These are phyloP conservation scores for Ditylenchus weischeri DNA, from an alignment of 2,888 invertebrate species.

Conservation along the genomic window DNA sequence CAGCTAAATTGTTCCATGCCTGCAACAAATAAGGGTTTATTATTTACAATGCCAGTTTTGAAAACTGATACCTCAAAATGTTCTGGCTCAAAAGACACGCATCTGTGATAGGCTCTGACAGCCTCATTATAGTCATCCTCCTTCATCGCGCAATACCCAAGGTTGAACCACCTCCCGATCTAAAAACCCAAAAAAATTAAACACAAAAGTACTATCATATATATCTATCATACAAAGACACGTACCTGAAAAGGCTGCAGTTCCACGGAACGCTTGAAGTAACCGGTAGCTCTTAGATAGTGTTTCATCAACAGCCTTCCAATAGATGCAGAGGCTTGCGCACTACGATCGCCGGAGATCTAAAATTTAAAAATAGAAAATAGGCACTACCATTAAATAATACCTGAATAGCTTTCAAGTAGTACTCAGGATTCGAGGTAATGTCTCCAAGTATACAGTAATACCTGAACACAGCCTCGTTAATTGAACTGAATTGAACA, in stretches of 20 bases:
- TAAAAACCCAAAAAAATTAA: background rate
- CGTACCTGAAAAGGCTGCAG: slow-evolving; percentile 48
- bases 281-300: slow-evolving; percentile 49
- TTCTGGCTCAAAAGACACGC: slow-evolving; percentile 54
- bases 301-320: slow-evolving; percentile 74
- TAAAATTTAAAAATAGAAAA: background rate
- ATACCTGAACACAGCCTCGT: slow-evolving; percentile 59
- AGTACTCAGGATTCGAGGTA: slow-evolving; percentile 24
- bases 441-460: slow-evolving; percentile 89
- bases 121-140: slow-evolving; percentile 30
- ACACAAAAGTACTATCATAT: background rate
- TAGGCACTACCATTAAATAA: slow-evolving; percentile 10
- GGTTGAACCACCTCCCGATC: slow-evolving; percentile 52
- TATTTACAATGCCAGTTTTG: background rate
- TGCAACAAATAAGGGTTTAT: background rate
- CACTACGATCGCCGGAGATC: slow-evolving; percentile 69
- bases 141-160: slow-evolving; percentile 57
- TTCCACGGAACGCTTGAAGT: slow-evolving; percentile 57
- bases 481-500: too few relatives aligned
- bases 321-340: slow-evolving; percentile 82
- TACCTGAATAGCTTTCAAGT: slow-evolving; percentile 26
- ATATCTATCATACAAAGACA: too few relatives aligned
- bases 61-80: slow-evolving; percentile 70
- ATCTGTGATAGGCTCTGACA: slow-evolving; percentile 38
- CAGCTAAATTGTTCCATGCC: slow-evolving; percentile 95